Conservation (phyloP, 30 jellyfish, hydroid and myxozoan genomes). For the Aurelia sp. region DNA sequence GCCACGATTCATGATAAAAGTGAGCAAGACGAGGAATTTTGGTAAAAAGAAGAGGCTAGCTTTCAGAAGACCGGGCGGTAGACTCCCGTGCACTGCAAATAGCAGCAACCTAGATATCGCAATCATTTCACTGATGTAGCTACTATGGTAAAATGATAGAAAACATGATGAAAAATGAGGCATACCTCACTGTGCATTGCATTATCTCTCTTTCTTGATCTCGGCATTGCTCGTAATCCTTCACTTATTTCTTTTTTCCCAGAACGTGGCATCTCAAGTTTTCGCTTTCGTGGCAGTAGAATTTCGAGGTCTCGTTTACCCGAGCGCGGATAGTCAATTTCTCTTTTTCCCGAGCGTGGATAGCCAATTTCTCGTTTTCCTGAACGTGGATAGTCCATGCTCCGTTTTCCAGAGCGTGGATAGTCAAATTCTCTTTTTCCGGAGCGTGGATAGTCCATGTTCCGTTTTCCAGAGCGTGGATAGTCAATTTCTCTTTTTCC, state of each 20-base stretch:
- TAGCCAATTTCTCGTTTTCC: constrained; percentile 22
- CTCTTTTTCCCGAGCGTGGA: constrained; percentile 20
- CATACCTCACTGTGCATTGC: not conserved
- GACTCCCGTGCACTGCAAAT: too few relatives aligned
- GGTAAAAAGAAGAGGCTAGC: too few relatives aligned
- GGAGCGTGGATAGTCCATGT: constrained; percentile 14
- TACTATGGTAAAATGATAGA: too few relatives aligned
- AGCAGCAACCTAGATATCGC: too few relatives aligned
- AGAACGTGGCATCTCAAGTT: not conserved
- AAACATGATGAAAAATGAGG: too few relatives aligned
- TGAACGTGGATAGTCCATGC: constrained; percentile 27
- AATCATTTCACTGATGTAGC: too few relatives aligned
- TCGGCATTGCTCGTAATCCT: not conserved
- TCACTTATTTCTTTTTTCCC: constrained; percentile 2
- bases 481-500: constrained; percentile 17
- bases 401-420: constrained; percentile 19
- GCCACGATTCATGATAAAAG: too few relatives aligned
- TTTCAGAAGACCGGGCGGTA: too few relatives aligned
- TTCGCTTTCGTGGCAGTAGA: constrained; percentile 13
- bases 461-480: constrained; percentile 56
- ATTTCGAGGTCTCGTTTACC: constrained; percentile 11
- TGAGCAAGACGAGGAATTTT: too few relatives aligned
- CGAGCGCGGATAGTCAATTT: constrained; percentile 5
- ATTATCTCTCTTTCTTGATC: constrained; percentile 4
- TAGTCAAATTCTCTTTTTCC: constrained; percentile 14